Percentiles rank a stretch among this genome's conserved stretches.
These are phyloP conservation scores for Enteromius paludinosus DNA, from an alignment of 2,797 vertebrate genomes.

Conservation along the genomic window DNA sequence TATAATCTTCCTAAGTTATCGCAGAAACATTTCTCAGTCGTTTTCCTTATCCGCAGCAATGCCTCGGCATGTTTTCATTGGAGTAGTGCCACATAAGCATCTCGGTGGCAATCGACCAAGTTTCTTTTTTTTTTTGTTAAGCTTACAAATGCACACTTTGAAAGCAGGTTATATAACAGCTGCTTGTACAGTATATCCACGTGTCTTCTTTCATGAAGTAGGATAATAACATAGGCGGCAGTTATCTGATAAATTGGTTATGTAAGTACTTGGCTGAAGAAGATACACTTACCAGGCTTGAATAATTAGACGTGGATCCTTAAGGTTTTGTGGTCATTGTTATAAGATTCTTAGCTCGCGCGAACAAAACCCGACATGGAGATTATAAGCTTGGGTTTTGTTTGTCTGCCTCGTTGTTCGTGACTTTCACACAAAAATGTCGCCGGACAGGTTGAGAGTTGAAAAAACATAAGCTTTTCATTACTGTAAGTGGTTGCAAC, in stretches of 20 bases:
- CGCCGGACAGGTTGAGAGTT: background rate
- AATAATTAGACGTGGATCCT: too few species aligned
- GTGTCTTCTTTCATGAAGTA: background rate
- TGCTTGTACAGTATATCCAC: background rate
- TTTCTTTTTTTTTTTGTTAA: slow-evolving; percentile 4
- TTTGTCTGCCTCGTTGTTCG: background rate
- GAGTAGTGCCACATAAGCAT: background rate
- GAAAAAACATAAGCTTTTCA: background rate
- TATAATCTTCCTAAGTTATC: background rate
- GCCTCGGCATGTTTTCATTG: slow-evolving; percentile 7
- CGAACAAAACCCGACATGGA: background rate
- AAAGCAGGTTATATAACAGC: slow-evolving; percentile 26
- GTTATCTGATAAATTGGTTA: slow-evolving; percentile 31
- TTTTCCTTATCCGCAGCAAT: background rate
- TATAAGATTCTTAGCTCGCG: background rate
- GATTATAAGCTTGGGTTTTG: background rate
- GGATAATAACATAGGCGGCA: background rate
- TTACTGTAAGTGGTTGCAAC: background rate
- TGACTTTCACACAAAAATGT: background rate
- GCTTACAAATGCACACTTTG: background rate
- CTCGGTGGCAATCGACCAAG: background rate
- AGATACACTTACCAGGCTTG: background rate
- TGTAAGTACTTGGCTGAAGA: slow-evolving; percentile 17
- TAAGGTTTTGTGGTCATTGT: background rate
- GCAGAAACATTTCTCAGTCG: background rate